phyloP scores from a whole-genome alignment of 2,888 invertebrate genomes.

The Ormyrus nitidulus region DNA sequence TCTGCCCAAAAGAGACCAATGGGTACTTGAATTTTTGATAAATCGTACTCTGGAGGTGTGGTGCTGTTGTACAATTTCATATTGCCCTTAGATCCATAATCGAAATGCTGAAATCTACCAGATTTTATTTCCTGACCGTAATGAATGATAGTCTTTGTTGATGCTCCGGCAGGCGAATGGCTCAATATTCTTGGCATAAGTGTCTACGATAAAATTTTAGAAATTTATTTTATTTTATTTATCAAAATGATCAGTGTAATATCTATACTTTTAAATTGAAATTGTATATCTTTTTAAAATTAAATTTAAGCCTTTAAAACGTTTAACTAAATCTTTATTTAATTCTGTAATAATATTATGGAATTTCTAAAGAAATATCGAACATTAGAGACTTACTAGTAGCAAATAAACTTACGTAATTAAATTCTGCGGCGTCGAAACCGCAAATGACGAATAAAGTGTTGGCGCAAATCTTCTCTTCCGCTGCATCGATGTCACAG shows the following conservation, averaged over 20 bases:
- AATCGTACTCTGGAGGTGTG: conserved; percentile 80
- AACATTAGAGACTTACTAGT: no score
- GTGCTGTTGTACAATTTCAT: conserved; percentile 78
- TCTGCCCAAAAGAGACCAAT: conserved; percentile 81
- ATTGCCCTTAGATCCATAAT: conserved; percentile 82
- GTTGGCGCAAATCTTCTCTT: conserved; percentile 83
- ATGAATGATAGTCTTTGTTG: conserved; percentile 84
- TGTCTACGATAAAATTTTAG: conserved; percentile 56
- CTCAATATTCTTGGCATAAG: conserved; percentile 82
- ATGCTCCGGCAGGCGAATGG: conserved; percentile 85
- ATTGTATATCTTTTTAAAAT: not conserved
- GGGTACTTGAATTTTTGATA: conserved; percentile 80
- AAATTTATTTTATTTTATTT: not conserved
- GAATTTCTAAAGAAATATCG: no score
- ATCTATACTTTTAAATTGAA: not conserved
- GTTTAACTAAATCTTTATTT: no score
- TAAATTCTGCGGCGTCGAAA: conserved; percentile 82
- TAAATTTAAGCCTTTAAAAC: no score
- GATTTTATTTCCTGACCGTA: conserved; percentile 81
- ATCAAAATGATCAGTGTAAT: no score
- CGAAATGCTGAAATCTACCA: conserved; percentile 82
- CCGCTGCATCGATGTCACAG: conserved; percentile 78
- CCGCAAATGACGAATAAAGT: conserved; percentile 85
- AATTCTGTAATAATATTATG: no score
- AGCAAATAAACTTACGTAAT: conserved; percentile 75